Conservation (phyloP, 1,140 invertebrate species). For the Drosophila eugracilis region DNA sequence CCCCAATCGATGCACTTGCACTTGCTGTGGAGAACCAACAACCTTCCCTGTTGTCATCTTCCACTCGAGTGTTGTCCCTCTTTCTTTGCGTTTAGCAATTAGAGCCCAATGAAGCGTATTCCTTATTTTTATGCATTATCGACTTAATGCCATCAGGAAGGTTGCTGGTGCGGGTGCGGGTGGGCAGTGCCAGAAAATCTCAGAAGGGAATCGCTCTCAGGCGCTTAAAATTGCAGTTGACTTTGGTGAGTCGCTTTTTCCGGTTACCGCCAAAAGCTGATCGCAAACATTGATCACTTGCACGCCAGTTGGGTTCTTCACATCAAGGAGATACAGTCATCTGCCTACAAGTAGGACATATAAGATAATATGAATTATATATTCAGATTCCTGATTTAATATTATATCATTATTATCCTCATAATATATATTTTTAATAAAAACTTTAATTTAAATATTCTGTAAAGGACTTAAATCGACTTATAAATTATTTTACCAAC, state of each 20-base stretch:
- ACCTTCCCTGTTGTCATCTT: slow-evolving; percentile 48
- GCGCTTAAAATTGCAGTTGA: slow-evolving; percentile 65
- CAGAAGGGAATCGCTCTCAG: slow-evolving; percentile 31
- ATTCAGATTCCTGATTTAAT: too few species aligned
- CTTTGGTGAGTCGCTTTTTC: slow-evolving; percentile 53
- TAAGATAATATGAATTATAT: too few species aligned
- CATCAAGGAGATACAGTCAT: slow-evolving; percentile 1
- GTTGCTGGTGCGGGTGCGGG: slow-evolving; percentile 29
- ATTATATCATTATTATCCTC: too few species aligned
- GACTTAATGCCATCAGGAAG: slow-evolving; percentile 74
- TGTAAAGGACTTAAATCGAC: too few species aligned
- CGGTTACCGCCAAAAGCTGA: slow-evolving; percentile 51
- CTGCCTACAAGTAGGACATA: not conserved
- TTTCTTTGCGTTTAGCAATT: slow-evolving; percentile 76
- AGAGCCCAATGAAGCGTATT: slow-evolving; percentile 82
- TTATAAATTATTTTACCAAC: not conserved
- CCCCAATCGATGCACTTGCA: slow-evolving; percentile 39
- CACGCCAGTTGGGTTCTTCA: slow-evolving; percentile 33
- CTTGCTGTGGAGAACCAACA: slow-evolving; percentile 8
- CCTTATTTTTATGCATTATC: slow-evolving; percentile 81
- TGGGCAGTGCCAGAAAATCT: slow-evolving; percentile 31
- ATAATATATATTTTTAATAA: too few species aligned
- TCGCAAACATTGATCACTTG: slow-evolving; percentile 71
- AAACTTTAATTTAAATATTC: too few species aligned
- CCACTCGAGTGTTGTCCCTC: slow-evolving; percentile 34